Percentiles rank a stretch among this genome's conserved stretches.
Conservation (phyloP, 1,140 invertebrate genomes). For the Lethrus apterus region DNA sequence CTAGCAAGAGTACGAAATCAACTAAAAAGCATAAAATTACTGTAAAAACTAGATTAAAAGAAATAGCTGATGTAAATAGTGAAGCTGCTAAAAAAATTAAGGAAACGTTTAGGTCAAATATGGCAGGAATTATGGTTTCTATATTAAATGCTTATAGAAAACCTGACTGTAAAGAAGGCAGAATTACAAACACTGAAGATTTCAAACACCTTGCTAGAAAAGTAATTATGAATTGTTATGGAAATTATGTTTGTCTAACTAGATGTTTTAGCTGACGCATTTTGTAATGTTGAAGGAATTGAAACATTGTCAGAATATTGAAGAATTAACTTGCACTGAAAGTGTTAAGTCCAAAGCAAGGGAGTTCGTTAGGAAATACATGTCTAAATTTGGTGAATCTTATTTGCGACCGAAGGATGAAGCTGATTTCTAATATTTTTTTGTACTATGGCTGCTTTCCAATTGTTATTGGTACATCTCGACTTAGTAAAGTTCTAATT, state of each 20-base stretch:
- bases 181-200: slow-evolving; percentile 84
- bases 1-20: slow-evolving; percentile 36
- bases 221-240: slow-evolving; percentile 46
- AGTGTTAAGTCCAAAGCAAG: slow-evolving; percentile 89
- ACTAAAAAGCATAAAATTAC: slow-evolving; percentile 25
- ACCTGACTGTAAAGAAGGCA: slow-evolving; percentile 72
- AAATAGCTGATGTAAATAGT: slow-evolving; percentile 44
- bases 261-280: slow-evolving; percentile 74
- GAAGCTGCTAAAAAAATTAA: slow-evolving; percentile 63
- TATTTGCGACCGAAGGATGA: slow-evolving; percentile 49
- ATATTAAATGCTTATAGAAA: slow-evolving; percentile 86
- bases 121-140: slow-evolving; percentile 84
- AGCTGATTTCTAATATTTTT: slow-evolving; percentile 29
- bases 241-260: slow-evolving; percentile 26
- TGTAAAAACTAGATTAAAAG: slow-evolving; percentile 30
- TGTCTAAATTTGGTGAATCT: slow-evolving; percentile 81
- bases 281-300: slow-evolving; percentile 95
- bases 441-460: no score
- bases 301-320: slow-evolving; percentile 82
- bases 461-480: no score
- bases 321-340: slow-evolving; percentile 83
- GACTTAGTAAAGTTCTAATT: no score
- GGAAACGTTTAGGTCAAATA: slow-evolving; percentile 80
- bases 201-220: slow-evolving; percentile 95
- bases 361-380: slow-evolving; percentile 93